These are phyloP conservation scores for Gila orcuttii DNA, from an alignment of 2,113 vertebrate species.

Conservation along the genomic window DNA sequence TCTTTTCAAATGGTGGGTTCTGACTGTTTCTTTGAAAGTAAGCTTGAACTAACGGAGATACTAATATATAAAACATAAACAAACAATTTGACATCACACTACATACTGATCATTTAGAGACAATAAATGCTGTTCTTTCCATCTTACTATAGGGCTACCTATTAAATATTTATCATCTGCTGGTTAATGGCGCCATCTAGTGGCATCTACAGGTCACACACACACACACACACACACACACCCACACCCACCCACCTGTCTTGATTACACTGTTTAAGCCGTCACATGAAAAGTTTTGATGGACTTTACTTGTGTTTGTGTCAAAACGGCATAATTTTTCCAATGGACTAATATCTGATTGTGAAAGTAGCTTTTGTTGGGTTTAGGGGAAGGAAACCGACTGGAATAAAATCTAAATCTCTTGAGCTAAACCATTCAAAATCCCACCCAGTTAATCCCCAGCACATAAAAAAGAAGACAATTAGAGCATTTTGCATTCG, in stretches of 20 bases:
- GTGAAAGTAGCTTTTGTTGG: neutral
- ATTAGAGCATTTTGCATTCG: neutral
- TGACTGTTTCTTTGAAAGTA: no score
- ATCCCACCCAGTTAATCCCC: neutral
- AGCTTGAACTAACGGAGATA: no score
- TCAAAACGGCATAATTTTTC: neutral
- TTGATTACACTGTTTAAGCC: neutral
- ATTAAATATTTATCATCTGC: neutral
- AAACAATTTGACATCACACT: neutral
- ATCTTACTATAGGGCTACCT: no score
- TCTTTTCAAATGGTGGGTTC: no score
- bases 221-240: no score
- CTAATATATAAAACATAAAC: neutral
- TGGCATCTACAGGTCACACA: conserved; percentile 21
- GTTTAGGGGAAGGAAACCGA: neutral
- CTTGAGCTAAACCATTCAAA: neutral
- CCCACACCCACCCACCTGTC: no score
- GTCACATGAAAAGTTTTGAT: neutral
- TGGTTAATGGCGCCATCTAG: conserved; percentile 53
- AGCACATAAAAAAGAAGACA: neutral
- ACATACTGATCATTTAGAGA: neutral
- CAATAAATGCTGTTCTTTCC: neutral
- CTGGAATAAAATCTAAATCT: neutral
- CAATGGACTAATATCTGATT: neutral
- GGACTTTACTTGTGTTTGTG: neutral